Evolutionary conservation across 2,797 vertebrate genomes (phyloP).

Genomic region (Pogoniulus pusillus): DNA sequence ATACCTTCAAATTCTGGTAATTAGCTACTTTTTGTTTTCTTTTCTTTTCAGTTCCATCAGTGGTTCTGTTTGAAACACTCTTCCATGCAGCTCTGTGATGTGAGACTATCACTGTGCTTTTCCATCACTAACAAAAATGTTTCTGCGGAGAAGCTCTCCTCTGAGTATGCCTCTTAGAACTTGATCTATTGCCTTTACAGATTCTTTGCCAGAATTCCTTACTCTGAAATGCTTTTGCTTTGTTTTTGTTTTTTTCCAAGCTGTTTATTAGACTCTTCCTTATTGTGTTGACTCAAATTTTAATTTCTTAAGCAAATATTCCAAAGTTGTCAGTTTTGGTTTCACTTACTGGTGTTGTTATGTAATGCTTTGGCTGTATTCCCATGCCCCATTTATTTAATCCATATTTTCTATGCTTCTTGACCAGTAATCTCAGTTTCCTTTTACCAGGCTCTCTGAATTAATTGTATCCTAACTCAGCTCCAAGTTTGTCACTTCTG

Average conservation of each 20-base stretch:
- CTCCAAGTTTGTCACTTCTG: neutral
- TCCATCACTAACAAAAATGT: neutral
- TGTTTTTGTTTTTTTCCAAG: neutral
- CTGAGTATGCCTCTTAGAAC: neutral
- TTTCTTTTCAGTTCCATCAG: neutral
- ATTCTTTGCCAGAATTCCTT: neutral
- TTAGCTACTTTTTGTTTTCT: neutral
- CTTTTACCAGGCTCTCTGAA: neutral
- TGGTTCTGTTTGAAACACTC: neutral
- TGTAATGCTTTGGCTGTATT: neutral
- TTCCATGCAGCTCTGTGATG: neutral
- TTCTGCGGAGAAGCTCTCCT: neutral
- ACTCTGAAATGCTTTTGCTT: neutral
- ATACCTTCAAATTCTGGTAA: neutral
- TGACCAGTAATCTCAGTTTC: neutral
- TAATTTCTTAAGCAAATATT: neutral
- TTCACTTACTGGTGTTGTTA: neutral
- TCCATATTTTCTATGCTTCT: neutral
- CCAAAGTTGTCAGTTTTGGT: neutral
- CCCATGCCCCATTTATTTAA: neutral
- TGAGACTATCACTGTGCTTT: neutral
- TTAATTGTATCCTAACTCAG: neutral
- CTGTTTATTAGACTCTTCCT: neutral
- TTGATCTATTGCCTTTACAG: neutral
- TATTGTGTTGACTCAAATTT: neutral